Percentiles rank a stretch among this genome's conserved stretches.
These are phyloP conservation scores for Apamea crenata DNA, from an alignment of 2,888 invertebrate species.

Conservation along the genomic window DNA sequence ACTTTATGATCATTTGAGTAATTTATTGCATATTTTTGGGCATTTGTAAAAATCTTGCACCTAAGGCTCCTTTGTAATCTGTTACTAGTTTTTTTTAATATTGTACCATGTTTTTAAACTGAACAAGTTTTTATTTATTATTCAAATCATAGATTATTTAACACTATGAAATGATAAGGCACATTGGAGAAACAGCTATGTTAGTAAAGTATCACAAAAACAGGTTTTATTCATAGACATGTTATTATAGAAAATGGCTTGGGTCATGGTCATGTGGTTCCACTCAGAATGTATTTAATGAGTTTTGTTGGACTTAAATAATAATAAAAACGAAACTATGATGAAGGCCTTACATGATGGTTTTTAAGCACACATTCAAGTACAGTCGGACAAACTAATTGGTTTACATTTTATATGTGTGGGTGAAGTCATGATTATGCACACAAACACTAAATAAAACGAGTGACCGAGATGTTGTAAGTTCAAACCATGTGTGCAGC, in stretches of 20 bases:
- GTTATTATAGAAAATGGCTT: slow-evolving; percentile 73
- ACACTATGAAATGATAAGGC: slow-evolving; percentile 41
- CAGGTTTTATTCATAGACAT: slow-evolving; percentile 69
- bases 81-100: too few relatives aligned
- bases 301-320: slow-evolving; percentile 20
- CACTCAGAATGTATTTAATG: slow-evolving; percentile 45
- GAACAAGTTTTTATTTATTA: background rate
- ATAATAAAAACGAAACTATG: slow-evolving; percentile 5
- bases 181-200: slow-evolving; percentile 33
- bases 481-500: too few relatives aligned
- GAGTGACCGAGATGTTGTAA: too few relatives aligned
- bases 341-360: background rate
- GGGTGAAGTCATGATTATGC: too few relatives aligned
- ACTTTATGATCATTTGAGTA: slow-evolving; percentile 3
- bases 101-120: too few relatives aligned
- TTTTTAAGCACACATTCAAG: slow-evolving; percentile 3
- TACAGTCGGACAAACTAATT: background rate
- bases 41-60: background rate
- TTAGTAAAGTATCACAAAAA: slow-evolving; percentile 61
- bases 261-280: slow-evolving; percentile 74
- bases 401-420: too few relatives aligned
- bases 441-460: too few relatives aligned
- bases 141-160: slow-evolving; percentile 24
- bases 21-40: background rate
- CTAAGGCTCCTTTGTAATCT: too few relatives aligned